A percentile compares a stretch with the other conserved stretches of the same genome.
Conservation (phyloP, 1,140 invertebrate species). For the Microplitis mediator region DNA sequence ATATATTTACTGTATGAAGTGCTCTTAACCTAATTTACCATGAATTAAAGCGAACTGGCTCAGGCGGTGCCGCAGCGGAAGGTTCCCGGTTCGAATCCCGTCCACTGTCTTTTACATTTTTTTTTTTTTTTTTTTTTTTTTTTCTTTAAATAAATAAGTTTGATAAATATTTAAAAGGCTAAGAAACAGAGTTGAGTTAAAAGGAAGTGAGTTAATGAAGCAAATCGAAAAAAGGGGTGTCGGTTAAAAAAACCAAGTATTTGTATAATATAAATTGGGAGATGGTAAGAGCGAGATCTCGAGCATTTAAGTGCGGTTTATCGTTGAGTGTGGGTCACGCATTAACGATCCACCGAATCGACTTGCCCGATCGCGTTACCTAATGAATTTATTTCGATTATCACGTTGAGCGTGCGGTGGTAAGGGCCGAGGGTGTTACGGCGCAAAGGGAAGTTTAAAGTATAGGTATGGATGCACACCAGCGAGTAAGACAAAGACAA, state of each 20-base stretch:
- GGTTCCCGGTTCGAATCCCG: too few species aligned
- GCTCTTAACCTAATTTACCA: too few species aligned
- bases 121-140: too few species aligned
- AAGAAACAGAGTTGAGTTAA: background rate
- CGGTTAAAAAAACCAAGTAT: background rate
- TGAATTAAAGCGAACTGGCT: too few species aligned
- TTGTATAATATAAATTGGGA: background rate
- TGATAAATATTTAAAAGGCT: too few species aligned
- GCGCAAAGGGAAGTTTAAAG: background rate
- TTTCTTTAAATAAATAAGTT: too few species aligned
- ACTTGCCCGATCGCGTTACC: constrained; percentile 31
- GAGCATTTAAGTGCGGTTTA: constrained; percentile 21
- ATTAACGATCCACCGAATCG: constrained; percentile 29
- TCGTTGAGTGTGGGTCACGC: constrained; percentile 15
- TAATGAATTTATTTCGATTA: constrained; percentile 39
- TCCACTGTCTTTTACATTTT: too few species aligned
- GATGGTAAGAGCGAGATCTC: background rate
- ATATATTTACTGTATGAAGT: too few species aligned
- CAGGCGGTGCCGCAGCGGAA: too few species aligned
- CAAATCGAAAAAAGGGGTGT: background rate
- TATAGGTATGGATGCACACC: too few species aligned
- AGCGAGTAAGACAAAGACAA: background rate
- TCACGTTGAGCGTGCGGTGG: constrained; percentile 20
- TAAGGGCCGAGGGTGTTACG: background rate
- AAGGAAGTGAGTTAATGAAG: constrained; percentile 6